Evolutionary conservation across 2,797 vertebrate species (phyloP), one percentile per base, ranked within the genome.

Genomic region (Brotula barbata): DNA sequence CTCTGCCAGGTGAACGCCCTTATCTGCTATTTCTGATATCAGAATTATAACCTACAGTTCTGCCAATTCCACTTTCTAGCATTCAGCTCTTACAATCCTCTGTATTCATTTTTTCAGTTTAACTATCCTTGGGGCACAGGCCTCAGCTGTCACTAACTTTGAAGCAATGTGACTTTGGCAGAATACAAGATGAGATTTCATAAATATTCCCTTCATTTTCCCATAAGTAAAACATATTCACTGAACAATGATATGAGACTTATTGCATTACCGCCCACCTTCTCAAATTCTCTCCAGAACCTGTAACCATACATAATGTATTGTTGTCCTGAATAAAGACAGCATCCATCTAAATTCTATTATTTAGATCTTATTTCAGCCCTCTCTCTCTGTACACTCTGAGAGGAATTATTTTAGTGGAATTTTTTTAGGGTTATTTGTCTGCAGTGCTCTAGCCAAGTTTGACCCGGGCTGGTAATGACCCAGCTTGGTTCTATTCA

Each of bases 131-230:
- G 14, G 17, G 22, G 14, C 19, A 37, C 41, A 46, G 12, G 23
- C 23, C 16, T 51, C 34, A 43, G 3, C 15, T 28, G 14, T 31
- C 23, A 15, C 4, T 37, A 7, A 15, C 33, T 45, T 2, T 53
- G 19, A 54, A 40, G n/a, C 5, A 5, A 1, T 14, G 31, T 44
- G 17, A 21, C 13, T 34, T 6, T 5, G 2, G 16, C 1, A 6
- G 21, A 46, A 53, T 62, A 58, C 11, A 19, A 23, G 13, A 33
- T 53, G 6, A 67, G 43, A 41, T 50, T 54, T 48, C 15, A 36
- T 23, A 21, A 58, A 63, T 56, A 51, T 41, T 7, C 46, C 10
- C 19, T 52, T 39, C n/a, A 47, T 50, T 23, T 57, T 47, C 42
- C n/a, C 14, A 15, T 39, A 44, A 55, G 41, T 9, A 45, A 28